Conservation (phyloP, 2,888 invertebrate genomes). For the Cheilosia vernalis region DNA sequence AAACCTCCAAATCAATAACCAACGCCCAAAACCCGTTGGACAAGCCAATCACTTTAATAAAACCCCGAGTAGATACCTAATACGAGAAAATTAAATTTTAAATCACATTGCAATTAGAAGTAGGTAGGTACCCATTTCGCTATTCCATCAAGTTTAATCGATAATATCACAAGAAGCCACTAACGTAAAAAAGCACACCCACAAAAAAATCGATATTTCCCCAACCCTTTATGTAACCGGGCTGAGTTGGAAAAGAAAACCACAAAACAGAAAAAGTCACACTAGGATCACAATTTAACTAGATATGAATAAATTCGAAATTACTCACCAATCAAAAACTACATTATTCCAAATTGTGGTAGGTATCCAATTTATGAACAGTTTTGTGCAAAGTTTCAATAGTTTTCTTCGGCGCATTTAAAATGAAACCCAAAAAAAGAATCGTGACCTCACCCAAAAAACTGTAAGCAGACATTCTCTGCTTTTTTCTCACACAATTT, state of each 20-base stretch:
- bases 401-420: conserved; percentile 53
- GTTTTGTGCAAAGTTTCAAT: conserved; percentile 34
- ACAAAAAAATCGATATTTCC: conserved; percentile 62
- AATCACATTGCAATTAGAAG: conserved; percentile 14
- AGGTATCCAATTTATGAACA: conserved; percentile 56
- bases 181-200: conserved; percentile 45
- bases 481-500: conserved; percentile 7
- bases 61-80: neutral
- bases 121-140: neutral
- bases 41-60: neutral
- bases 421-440: conserved; percentile 47
- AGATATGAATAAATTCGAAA: neutral
- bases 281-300: conserved; percentile 26
- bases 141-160: conserved; percentile 42
- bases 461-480: conserved; percentile 30
- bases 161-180: conserved; percentile 37
- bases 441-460: conserved; percentile 73
- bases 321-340: conserved; percentile 49
- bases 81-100: conserved; percentile 14
- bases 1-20: neutral
- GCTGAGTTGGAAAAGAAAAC: conserved; percentile 9
- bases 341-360: conserved; percentile 64
- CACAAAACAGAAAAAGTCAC: conserved; percentile 7
- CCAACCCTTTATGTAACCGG: conserved; percentile 71
- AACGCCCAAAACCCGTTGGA: conserved; percentile 6